Conservation (phyloP, 2,888 invertebrate genomes). For the Caenorhabditis angaria region DNA sequence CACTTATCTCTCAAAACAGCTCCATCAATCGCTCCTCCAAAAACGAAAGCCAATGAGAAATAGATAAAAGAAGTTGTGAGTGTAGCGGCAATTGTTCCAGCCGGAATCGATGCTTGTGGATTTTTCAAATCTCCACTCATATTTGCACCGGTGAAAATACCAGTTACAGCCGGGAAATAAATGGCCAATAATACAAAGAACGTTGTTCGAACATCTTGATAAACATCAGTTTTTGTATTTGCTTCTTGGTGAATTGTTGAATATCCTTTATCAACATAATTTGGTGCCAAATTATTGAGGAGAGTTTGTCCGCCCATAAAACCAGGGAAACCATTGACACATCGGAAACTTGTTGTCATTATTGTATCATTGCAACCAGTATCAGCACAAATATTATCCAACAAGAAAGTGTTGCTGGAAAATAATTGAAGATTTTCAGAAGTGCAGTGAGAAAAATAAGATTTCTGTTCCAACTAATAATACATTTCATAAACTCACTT, state of each 20-base stretch:
- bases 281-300: constrained; percentile 49
- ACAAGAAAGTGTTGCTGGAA: constrained; percentile 42
- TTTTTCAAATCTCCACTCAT: constrained; percentile 94
- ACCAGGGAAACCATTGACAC: constrained; percentile 88
- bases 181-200: constrained; percentile 96
- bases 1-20: constrained; percentile 94
- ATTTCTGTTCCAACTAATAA: too few relatives aligned
- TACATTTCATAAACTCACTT: constrained; percentile 60
- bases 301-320: constrained; percentile 78
- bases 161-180: constrained; percentile 99
- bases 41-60: constrained; percentile 83
- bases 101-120: constrained; percentile 96
- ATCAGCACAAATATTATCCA: constrained; percentile 16
- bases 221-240: constrained; percentile 75
- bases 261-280: constrained; percentile 52
- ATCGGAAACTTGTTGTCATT: constrained; percentile 59
- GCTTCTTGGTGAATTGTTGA: constrained; percentile 37
- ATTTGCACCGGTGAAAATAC: constrained; percentile 99
- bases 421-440: constrained; percentile 3
- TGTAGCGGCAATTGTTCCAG: constrained; percentile 95
- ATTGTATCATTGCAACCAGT: constrained; percentile 19
- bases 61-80: constrained; percentile 95
- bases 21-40: constrained; percentile 90
- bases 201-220: constrained; percentile 84
- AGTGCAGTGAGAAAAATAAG: not conserved